Conservation (phyloP, 2,797 vertebrate genomes). For the Leontopithecus rosalia region DNA sequence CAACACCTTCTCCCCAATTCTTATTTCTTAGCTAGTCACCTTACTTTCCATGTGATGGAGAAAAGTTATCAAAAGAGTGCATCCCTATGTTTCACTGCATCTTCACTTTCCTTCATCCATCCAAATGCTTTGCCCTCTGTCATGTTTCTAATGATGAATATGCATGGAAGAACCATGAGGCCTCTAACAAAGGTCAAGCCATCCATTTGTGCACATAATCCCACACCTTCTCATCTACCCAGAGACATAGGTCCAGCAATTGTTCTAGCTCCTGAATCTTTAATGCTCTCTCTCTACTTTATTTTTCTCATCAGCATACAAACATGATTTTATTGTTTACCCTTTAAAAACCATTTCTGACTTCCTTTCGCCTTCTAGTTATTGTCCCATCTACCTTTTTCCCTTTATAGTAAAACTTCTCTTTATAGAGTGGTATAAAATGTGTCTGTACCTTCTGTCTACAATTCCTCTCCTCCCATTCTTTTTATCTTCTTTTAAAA, state of each 20-base stretch:
- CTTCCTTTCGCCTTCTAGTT: neutral
- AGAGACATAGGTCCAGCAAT: neutral
- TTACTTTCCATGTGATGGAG: too few species aligned
- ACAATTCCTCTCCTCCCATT: neutral
- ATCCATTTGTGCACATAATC: neutral
- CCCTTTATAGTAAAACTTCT: neutral
- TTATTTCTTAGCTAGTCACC: too few species aligned
- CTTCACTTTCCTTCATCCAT: neutral
- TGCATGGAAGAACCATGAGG: neutral
- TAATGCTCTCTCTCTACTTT: neutral
- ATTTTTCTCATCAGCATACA: neutral
- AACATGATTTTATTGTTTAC: neutral
- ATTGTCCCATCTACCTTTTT: neutral
- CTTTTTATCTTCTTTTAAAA: neutral
- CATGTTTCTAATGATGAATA: neutral
- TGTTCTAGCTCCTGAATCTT: neutral
- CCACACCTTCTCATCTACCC: neutral
- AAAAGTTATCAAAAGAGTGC: neutral
- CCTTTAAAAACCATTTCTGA: neutral
- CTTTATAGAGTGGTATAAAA: neutral
- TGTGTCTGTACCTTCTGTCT: neutral
- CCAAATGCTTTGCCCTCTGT: neutral
- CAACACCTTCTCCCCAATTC: too few species aligned
- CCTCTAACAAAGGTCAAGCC: neutral
- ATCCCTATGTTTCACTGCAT: neutral